A percentile compares a stretch with the other conserved stretches of the same genome.
Evolutionary conservation across 2,888 invertebrate genomes (phyloP).

Genomic region (Hypolimnas misippus): DNA sequence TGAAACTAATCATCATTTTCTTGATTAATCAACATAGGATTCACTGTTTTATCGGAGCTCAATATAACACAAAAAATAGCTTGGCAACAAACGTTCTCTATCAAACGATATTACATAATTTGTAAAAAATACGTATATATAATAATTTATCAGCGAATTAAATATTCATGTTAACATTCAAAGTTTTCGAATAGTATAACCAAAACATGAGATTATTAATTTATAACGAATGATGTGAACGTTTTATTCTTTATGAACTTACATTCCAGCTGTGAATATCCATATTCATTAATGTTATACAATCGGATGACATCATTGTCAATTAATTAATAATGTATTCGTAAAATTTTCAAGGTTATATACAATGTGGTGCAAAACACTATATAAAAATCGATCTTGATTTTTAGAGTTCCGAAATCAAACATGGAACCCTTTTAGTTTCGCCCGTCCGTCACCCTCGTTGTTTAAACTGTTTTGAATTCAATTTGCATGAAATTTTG

Average conservation of each 20-base stretch:
- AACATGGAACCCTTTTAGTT: neutral
- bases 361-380: neutral
- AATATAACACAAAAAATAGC: no score
- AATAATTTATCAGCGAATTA: no score
- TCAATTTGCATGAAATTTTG: neutral
- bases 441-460: neutral
- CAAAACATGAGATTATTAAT: no score
- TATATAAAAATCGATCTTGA: neutral
- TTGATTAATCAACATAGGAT: no score
- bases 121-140: no score
- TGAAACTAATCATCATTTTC: no score
- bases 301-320: neutral
- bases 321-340: neutral
- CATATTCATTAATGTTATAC: constrained; percentile 1
- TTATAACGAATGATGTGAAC: no score
- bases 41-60: no score
- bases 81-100: no score
- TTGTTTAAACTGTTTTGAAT: neutral
- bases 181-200: no score
- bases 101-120: no score
- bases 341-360: neutral
- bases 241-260: constrained; percentile 4
- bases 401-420: neutral
- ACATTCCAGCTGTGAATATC: neutral
- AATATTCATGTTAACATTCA: no score